Evolutionary conservation across 2,888 invertebrate species (phyloP).

Genomic region (Branchellion lobata): DNA sequence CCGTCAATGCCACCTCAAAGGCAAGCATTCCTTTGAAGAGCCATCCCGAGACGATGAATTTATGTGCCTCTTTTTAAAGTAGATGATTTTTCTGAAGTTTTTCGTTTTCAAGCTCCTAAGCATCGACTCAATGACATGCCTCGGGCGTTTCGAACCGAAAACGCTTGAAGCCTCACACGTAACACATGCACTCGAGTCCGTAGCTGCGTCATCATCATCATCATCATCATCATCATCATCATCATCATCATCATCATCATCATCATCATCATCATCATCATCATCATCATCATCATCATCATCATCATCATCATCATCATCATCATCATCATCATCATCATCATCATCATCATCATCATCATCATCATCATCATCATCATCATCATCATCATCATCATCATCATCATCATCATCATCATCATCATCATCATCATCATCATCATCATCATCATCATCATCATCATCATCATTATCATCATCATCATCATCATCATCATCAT

Average conservation of each 20-base stretch:
- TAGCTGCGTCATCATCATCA: constrained; percentile 25
- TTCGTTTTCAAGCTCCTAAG: too few species aligned
- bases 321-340: not conserved
- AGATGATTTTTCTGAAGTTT: too few species aligned
- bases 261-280: constrained; percentile 13
- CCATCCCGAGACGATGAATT: too few species aligned
- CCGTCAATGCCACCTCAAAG: too few species aligned
- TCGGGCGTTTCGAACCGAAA: too few species aligned
- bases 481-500: constrained; percentile 1
- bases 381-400: not conserved
- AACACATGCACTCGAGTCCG: too few species aligned
- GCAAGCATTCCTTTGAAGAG: too few species aligned
- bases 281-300: constrained; percentile 17
- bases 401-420: constrained; percentile 12
- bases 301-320: constrained; percentile 4
- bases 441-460: constrained; percentile 31
- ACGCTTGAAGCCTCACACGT: too few species aligned
- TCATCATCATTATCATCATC: constrained; percentile 6
- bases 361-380: constrained; percentile 1
- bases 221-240: constrained; percentile 33
- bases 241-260: constrained; percentile 21
- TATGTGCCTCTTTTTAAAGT: too few species aligned
- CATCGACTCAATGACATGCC: too few species aligned
- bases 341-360: constrained; percentile 17
- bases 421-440: constrained; percentile 18